A percentile compares a stretch with the other conserved stretches of the same genome.
phyloP scores from a whole-genome alignment of 2,888 invertebrate genomes.

The Spodoptera picta region DNA sequence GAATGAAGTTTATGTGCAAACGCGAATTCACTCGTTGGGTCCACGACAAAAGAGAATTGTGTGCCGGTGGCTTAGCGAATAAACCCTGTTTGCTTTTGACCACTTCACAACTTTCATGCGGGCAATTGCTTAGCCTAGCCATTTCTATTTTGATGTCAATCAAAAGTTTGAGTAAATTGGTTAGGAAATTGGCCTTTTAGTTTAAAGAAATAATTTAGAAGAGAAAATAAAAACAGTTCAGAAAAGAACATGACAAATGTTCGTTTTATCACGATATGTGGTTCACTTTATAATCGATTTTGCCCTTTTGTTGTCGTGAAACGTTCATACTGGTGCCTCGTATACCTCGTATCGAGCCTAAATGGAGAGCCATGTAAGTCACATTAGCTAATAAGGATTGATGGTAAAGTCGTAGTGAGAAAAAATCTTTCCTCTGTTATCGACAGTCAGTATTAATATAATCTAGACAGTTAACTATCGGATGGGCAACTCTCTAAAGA shows the following conservation, averaged over 20 bases:
- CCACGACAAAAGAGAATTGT: slow-evolving; percentile 17
- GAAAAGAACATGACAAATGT: too few species aligned
- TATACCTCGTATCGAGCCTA: slow-evolving; percentile 1
- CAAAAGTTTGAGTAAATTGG: not conserved
- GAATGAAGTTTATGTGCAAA: slow-evolving; percentile 21
- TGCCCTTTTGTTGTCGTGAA: not conserved
- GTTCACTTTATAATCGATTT: slow-evolving; percentile 6
- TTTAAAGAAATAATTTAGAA: too few species aligned
- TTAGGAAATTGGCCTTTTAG: not conserved
- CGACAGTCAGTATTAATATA: slow-evolving; percentile 8
- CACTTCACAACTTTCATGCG: slow-evolving; percentile 24
- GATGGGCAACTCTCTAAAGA: not conserved
- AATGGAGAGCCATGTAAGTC: slow-evolving; percentile 2
- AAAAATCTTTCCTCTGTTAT: not conserved
- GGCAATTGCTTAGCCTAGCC: slow-evolving; percentile 5
- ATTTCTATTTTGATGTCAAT: not conserved
- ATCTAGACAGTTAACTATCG: slow-evolving; percentile 1
- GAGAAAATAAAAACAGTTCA: too few species aligned
- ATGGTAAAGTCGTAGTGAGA: slow-evolving; percentile 4
- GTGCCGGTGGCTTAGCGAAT: slow-evolving; percentile 12
- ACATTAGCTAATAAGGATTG: slow-evolving; percentile 21
- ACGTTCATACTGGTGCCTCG: not conserved
- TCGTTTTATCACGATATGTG: not conserved
- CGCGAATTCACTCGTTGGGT: slow-evolving; percentile 1
- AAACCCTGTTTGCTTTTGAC: slow-evolving; percentile 21